These are phyloP conservation scores for Platycheirus albimanus DNA, from an alignment of 2,888 invertebrate genomes.

Conservation along the genomic window DNA sequence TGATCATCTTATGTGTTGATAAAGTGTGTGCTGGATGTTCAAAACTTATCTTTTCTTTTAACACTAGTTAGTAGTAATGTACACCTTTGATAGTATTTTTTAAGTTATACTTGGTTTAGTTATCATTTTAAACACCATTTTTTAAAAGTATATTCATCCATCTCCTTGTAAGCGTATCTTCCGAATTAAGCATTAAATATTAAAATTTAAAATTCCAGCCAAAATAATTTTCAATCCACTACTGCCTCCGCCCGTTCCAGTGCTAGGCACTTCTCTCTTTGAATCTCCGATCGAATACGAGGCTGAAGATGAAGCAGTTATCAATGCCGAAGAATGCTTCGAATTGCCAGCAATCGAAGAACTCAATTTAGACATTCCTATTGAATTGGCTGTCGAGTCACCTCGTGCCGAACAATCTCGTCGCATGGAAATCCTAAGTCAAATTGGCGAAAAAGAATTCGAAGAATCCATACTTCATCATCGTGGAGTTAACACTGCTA, in stretches of 20 bases:
- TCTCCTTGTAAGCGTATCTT: too few relatives aligned
- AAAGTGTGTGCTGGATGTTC: too few relatives aligned
- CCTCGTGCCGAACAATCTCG: slow-evolving; percentile 80
- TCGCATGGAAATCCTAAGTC: slow-evolving; percentile 87
- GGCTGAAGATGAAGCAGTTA: slow-evolving; percentile 83
- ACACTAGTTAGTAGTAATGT: too few relatives aligned
- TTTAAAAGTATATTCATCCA: too few relatives aligned
- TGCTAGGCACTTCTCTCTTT: slow-evolving; percentile 76
- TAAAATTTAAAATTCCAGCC: slow-evolving; percentile 64
- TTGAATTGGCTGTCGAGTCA: slow-evolving; percentile 81
- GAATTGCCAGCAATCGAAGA: slow-evolving; percentile 87
- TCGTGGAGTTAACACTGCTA: slow-evolving; percentile 82
- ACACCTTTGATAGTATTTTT: too few relatives aligned
- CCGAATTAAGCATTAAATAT: too few relatives aligned
- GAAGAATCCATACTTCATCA: slow-evolving; percentile 88
- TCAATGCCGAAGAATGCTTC: slow-evolving; percentile 89
- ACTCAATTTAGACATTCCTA: slow-evolving; percentile 83
- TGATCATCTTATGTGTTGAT: too few relatives aligned
- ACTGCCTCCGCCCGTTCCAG: slow-evolving; percentile 80
- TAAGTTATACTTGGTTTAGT: too few relatives aligned
- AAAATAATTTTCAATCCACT: slow-evolving; percentile 81
- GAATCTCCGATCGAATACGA: slow-evolving; percentile 81
- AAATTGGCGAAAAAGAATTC: slow-evolving; percentile 89
- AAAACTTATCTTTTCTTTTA: too few relatives aligned
- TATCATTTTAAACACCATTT: too few relatives aligned